phyloP scores from a whole-genome alignment of 2,797 vertebrate genomes.

The Merluccius polli region DNA sequence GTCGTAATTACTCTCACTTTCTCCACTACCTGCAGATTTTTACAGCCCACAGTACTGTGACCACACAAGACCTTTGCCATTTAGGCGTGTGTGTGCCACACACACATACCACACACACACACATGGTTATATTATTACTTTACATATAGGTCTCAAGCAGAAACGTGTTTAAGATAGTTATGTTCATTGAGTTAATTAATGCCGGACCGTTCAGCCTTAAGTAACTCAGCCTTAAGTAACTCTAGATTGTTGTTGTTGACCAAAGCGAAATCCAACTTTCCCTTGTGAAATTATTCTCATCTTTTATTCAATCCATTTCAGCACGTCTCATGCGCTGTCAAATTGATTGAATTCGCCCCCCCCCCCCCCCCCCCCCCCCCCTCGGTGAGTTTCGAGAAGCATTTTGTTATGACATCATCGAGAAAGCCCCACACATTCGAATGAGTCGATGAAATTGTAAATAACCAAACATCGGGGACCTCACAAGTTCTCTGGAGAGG shows the following conservation, averaged over 20 bases:
- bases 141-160: neutral
- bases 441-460: neutral
- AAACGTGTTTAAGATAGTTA: neutral
- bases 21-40: constrained; percentile 22
- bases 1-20: constrained; percentile 69
- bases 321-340: no score
- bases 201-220: neutral
- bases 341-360: no score
- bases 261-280: neutral
- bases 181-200: neutral
- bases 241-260: neutral
- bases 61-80: neutral
- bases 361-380: no score
- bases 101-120: neutral
- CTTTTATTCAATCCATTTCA: no score
- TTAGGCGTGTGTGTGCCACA: neutral
- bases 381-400: no score
- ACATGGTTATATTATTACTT: neutral
- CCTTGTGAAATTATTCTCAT: neutral
- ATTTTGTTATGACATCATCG: no score
- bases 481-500: neutral
- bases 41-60: constrained; percentile 11
- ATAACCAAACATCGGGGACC: neutral
- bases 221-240: neutral
- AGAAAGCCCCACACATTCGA: neutral